phyloP scores from a whole-genome alignment of 2,113 vertebrate genomes.

The Oenanthe oenanthe region DNA sequence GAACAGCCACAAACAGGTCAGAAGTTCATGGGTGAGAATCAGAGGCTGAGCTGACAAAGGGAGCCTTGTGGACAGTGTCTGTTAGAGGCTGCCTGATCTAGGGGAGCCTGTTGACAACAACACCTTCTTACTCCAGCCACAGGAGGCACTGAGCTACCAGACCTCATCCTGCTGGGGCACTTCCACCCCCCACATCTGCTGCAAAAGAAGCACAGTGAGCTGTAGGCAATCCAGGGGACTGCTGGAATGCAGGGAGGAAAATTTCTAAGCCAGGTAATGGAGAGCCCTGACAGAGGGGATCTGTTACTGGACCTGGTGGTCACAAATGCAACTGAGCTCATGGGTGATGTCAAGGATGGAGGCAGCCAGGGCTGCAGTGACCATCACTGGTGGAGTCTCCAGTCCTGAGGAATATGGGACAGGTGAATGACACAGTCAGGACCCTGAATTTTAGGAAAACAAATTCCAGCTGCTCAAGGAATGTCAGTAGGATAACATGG shows the following conservation, averaged over 20 bases:
- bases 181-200: neutral
- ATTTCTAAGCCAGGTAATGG: neutral
- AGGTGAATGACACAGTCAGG: neutral
- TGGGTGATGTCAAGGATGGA: accelerated
- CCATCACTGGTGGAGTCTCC: neutral
- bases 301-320: neutral
- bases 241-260: neutral
- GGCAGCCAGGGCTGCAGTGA: neutral
- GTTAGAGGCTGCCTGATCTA: too few species aligned
- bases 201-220: neutral
- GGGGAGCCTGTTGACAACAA: too few species aligned
- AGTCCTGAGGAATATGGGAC: neutral
- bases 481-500: too few species aligned
- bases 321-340: neutral
- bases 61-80: too few species aligned
- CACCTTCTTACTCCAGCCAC: too few species aligned
- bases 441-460: neutral
- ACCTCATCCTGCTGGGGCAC: too few species aligned
- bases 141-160: too few species aligned
- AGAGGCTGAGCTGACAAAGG: too few species aligned
- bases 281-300: neutral
- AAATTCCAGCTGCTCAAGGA: neutral
- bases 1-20: too few species aligned
- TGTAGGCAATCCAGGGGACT: neutral
- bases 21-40: too few species aligned